Base-by-base conservation (phyloP, 1,140 invertebrate genomes). In the Aphelenchoides besseyi region DNA sequence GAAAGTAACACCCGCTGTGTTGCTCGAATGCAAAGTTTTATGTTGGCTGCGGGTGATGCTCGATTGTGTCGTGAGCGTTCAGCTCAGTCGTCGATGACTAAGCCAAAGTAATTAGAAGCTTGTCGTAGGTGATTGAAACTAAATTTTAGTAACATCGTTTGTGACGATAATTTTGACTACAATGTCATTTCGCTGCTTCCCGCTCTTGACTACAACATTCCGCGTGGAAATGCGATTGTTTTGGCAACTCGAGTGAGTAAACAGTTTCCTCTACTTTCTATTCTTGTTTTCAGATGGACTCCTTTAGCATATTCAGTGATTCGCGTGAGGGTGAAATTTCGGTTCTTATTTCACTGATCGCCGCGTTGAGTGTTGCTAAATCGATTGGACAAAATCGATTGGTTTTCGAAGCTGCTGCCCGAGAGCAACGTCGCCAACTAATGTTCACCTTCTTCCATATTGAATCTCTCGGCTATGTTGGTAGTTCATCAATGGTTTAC, bases 401-500 rank as follows among this genome's bases (percentile, higher is more conserved):
- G n/a, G 36, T n/a, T 12, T 66, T 66, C 3, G 63, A 66, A 53
- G 26, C 26, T 23, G 30, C 30, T 1, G 32, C 26, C 2, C 12
- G 16, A 18, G 30, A 66, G 30, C 12, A 12, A 12, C 16, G 29
- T 12, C 12, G 29, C 8, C 63, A 66, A 32, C 8, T 66, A 0
- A n/a, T 68, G 1, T 68, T 68, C 33, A 18, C 66, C 16, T 68
- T 68, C 66, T 68, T 68, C 52, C 66, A 68, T 2, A 16, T n/a
- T 12, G 66, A 68, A 68, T 64, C 66, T 2, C 33, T 67, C 16
- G 48, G 66, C 18, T 68, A 68, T 28, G 33, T 68, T 28, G 66
- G 66, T 12, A 67, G 55, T 52, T 68, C 66, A 29, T 28, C 18
- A 29, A 29, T 61, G 9, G 52, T 68, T 16, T 68, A 68, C 30